These are phyloP conservation scores for Drosophila tsacasi DNA, from an alignment of 1,140 invertebrate species.

Conservation along the genomic window DNA sequence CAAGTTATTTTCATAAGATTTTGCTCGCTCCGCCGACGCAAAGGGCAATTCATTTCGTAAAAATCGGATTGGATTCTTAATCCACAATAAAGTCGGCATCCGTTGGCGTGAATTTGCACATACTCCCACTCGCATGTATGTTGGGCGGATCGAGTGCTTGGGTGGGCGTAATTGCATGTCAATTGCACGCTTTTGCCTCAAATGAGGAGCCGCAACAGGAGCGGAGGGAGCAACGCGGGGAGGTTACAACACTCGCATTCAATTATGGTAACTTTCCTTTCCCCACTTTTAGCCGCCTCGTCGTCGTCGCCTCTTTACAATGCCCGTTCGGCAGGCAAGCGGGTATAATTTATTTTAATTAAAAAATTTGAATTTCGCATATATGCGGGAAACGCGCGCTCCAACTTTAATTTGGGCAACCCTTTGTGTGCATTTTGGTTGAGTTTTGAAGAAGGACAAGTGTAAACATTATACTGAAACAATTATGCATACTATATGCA, in stretches of 20 bases:
- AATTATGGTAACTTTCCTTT: conserved; percentile 64
- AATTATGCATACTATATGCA: too few species aligned
- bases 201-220: not conserved
- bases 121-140: conserved; percentile 14
- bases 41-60: conserved; percentile 59
- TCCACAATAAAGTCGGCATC: conserved; percentile 47
- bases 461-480: not conserved
- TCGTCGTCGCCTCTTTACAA: conserved; percentile 10
- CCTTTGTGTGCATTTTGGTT: conserved; percentile 2
- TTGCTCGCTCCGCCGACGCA: conserved; percentile 48
- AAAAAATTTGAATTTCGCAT: conserved; percentile 45
- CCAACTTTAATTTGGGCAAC: conserved; percentile 17
- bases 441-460: not conserved
- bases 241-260: conserved; percentile 48
- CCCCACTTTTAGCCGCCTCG: not conserved
- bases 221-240: not conserved
- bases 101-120: conserved; percentile 8
- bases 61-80: conserved; percentile 54
- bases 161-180: conserved; percentile 75
- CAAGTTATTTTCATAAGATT: conserved; percentile 78
- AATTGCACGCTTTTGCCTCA: conserved; percentile 69
- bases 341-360: conserved; percentile 57
- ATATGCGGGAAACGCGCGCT: conserved; percentile 4
- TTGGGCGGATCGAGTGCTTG: conserved; percentile 5
- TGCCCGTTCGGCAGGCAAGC: conserved; percentile 11